Evolutionary conservation across 2,113 vertebrate genomes (phyloP), one percentile per base, ranked within the genome.

Genomic region (Vireo altiloquus): DNA sequence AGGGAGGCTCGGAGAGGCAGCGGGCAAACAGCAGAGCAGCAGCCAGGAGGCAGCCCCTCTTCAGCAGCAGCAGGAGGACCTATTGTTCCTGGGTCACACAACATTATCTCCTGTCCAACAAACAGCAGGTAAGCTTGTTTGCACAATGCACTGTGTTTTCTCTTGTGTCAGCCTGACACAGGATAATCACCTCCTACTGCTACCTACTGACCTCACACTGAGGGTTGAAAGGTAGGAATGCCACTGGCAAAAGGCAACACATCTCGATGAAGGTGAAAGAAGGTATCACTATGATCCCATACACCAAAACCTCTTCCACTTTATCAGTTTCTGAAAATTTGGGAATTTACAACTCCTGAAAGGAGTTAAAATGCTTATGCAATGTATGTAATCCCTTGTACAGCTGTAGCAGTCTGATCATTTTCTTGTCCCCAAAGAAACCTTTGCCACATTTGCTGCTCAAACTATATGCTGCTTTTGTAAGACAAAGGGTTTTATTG

Each of bases 121-220:
- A 96, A 92, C 91, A 97, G 96, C 94, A 96, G 94, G 91, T 92
- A 94, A 68, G 80, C 95, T 94, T 95, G 95, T 97, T 92, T 89
- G 86, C 94, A 94, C 91, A 92, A 92, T 31, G 47, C 83, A 64
- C 76, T 2, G 28, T 75, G 89, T 93, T 81, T 95, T 77, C 96
- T 87, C 95, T 81, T 59, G 89, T 94, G 89, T 94, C 86, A 94
- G 76, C 35, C 56, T 87, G 80, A 95, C 95, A 94, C 31, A 64
- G 35, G 56, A 96, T 93, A 94, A 96, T 96, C 91, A 87, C 92
- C 92, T 97, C 91, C 96, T 89, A 87, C 89, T 78, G 94, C 54
- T 92, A 44, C 64, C 52, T 63, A 40, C 81, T 56, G 87, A 91
- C 87, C 93, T 91, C 91, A 92, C 52, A 70, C 91, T 93, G 92